Conservation (phyloP, 2,797 vertebrate species). For the Myiotriccus ornatus region DNA sequence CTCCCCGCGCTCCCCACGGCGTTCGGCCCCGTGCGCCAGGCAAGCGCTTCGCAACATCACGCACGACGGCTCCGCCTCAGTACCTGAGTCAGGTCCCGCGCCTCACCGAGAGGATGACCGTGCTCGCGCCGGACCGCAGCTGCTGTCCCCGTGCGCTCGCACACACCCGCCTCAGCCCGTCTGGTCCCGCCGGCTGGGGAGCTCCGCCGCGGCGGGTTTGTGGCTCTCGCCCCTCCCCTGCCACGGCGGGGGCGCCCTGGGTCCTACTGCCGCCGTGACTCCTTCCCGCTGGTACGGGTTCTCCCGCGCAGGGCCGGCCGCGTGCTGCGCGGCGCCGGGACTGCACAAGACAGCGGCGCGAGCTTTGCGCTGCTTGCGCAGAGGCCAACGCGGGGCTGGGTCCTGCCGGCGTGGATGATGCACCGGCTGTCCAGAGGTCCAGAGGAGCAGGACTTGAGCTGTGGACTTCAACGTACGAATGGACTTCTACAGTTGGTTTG, state of each 20-base stretch:
- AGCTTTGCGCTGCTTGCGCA: neutral
- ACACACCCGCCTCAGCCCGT: neutral
- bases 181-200: neutral
- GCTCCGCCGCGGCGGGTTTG: neutral
- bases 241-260: neutral
- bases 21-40: neutral
- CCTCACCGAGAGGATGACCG: neutral
- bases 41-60: neutral
- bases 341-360: fast-evolving
- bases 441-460: neutral
- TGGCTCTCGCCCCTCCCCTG: neutral
- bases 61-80: neutral
- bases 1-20: neutral
- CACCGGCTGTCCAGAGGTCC: neutral
- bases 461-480: fast-evolving
- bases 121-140: neutral
- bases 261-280: neutral
- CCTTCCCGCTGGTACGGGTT: neutral
- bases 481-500: neutral
- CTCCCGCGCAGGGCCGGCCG: neutral
- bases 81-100: slow-evolving; percentile 51
- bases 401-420: neutral
- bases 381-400: neutral
- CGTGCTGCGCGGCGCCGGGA: too few relatives aligned
- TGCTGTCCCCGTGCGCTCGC: neutral